Percentiles rank a stretch among this genome's conserved stretches.
Conservation (phyloP, 2,113 vertebrate species). For the Phalacrocorax pelagicus region DNA sequence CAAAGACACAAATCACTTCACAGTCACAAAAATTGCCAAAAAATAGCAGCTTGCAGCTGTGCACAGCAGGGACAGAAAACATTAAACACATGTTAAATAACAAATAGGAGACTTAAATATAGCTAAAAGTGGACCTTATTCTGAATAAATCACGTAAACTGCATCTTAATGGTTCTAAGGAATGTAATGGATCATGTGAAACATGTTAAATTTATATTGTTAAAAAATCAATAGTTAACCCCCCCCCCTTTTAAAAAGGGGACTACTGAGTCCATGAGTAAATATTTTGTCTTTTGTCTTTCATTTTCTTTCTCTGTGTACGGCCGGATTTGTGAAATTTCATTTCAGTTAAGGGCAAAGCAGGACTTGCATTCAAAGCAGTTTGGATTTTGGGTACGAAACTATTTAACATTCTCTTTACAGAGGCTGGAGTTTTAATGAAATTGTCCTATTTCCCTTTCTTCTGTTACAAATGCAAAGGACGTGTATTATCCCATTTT, state of each 20-base stretch:
- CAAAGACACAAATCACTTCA: slow-evolving; percentile 80
- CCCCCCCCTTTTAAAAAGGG: slow-evolving; percentile 45
- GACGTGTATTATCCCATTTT: slow-evolving; percentile 23
- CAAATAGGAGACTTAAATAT: slow-evolving; percentile 80
- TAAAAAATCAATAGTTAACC: slow-evolving; percentile 64
- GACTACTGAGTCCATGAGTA: slow-evolving; percentile 36
- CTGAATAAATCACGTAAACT: slow-evolving; percentile 81
- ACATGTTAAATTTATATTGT: slow-evolving; percentile 76
- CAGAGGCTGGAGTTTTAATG: slow-evolving; percentile 56
- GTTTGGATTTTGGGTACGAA: slow-evolving; percentile 52
- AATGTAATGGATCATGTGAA: slow-evolving; percentile 75
- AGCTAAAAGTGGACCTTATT: slow-evolving; percentile 80
- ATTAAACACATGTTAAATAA: slow-evolving; percentile 85
- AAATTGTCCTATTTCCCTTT: slow-evolving; percentile 61
- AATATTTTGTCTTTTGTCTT: slow-evolving; percentile 57
- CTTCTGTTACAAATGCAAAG: slow-evolving; percentile 57
- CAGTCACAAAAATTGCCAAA: slow-evolving; percentile 79
- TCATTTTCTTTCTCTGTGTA: slow-evolving; percentile 13
- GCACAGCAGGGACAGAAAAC: slow-evolving; percentile 79
- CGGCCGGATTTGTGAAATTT: slow-evolving; percentile 71
- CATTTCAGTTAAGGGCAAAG: slow-evolving; percentile 67
- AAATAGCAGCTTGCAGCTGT: slow-evolving; percentile 81
- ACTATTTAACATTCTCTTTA: slow-evolving; percentile 71
- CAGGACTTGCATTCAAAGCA: slow-evolving; percentile 73
- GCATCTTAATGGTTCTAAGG: slow-evolving; percentile 74